A percentile compares a stretch with the other conserved stretches of the same genome.
These are phyloP conservation scores for Antheraea pernyi DNA, from an alignment of 1,140 invertebrate species.

Conservation along the genomic window DNA sequence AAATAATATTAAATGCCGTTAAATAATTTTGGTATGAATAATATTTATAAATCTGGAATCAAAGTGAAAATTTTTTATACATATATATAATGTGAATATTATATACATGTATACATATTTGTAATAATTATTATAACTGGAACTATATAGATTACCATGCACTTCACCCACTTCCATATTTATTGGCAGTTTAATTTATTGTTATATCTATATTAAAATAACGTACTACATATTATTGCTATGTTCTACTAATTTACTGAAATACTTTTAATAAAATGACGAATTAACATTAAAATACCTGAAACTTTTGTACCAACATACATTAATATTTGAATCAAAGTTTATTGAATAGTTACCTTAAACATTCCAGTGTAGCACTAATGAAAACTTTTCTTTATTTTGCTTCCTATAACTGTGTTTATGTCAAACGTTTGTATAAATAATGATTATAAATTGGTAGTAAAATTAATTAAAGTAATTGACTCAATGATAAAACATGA, in stretches of 20 bases:
- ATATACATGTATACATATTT: not conserved
- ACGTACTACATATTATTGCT: too few relatives aligned
- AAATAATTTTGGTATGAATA: not conserved
- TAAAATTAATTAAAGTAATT: slow-evolving; percentile 22
- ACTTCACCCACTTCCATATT: too few relatives aligned
- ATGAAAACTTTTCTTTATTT: too few relatives aligned
- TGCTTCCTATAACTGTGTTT: not conserved
- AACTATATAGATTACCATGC: too few relatives aligned
- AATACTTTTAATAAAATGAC: not conserved
- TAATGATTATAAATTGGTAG: not conserved
- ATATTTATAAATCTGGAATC: not conserved
- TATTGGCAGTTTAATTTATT: too few relatives aligned
- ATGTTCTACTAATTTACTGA: too few relatives aligned
- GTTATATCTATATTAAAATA: too few relatives aligned
- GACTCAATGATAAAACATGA: slow-evolving; percentile 17
- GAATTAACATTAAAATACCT: not conserved
- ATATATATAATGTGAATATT: not conserved
- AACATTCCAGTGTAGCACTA: too few relatives aligned
- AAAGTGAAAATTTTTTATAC: not conserved
- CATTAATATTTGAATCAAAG: too few relatives aligned
- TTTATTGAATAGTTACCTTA: too few relatives aligned
- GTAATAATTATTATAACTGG: too few relatives aligned
- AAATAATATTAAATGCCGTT: not conserved
- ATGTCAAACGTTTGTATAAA: not conserved
- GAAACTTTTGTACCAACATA: too few relatives aligned